Evolutionary conservation across 2,113 vertebrate genomes (phyloP).

Genomic region (Diadophis punctatus): DNA sequence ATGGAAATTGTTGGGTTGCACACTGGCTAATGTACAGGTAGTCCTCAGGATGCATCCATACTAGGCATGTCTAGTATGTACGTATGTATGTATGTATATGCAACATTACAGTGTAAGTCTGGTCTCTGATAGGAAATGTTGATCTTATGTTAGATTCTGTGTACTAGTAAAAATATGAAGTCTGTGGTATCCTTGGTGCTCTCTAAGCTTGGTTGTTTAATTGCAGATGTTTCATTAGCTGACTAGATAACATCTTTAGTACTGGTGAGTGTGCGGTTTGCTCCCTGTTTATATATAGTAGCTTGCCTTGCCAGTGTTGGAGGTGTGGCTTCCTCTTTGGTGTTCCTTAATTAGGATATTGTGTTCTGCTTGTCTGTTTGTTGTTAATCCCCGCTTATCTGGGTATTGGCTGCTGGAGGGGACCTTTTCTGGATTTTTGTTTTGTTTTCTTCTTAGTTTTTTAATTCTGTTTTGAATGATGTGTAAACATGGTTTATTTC

Average conservation of each 20-base stretch:
- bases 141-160: neutral
- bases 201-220: neutral
- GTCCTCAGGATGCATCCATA: neutral
- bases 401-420: neutral
- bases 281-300: neutral
- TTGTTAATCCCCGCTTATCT: neutral
- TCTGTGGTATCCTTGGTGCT: neutral
- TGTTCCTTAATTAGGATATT: neutral
- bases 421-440: neutral
- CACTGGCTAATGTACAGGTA: neutral
- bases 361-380: neutral
- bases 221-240: neutral
- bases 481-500: neutral
- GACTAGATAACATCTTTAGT: neutral
- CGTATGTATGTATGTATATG: neutral
- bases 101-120: neutral
- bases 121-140: neutral
- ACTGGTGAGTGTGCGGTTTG: neutral
- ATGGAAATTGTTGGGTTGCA: neutral
- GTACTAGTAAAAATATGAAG: no score
- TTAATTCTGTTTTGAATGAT: neutral
- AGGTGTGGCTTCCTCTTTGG: neutral
- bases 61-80: neutral
- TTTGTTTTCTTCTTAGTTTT: neutral
- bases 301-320: neutral